Conservation (phyloP, 2,797 vertebrate genomes). For the Leuciscus waleckii region DNA sequence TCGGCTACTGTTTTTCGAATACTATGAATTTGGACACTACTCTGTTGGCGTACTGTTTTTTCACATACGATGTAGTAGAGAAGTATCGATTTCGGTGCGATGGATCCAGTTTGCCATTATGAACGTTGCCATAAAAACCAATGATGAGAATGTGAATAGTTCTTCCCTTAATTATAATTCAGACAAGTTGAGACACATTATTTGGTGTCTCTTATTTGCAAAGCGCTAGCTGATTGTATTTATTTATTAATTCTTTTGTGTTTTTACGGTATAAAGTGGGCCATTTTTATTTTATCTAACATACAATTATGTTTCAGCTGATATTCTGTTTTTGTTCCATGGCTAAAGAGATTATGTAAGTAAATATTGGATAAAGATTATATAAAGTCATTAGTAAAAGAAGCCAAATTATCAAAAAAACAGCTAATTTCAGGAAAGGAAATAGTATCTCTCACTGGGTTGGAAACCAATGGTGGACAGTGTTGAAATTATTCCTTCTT, state of each 20-base stretch:
- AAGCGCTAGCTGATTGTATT: neutral
- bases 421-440: neutral
- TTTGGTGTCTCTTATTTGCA: neutral
- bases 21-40: neutral
- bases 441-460: neutral
- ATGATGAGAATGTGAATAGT: neutral
- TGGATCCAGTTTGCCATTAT: neutral
- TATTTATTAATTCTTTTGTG: neutral
- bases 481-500: neutral
- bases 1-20: neutral
- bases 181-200: conserved; percentile 7
- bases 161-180: neutral
- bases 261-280: neutral
- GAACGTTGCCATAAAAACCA: neutral
- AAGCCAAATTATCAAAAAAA: neutral
- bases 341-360: neutral
- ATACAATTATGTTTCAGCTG: neutral
- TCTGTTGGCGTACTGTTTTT: neutral
- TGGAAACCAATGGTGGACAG: neutral
- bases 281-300: neutral
- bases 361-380: neutral
- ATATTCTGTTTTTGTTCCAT: neutral
- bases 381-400: neutral
- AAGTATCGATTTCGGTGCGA: accelerated
- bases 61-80: neutral